phyloP scores from a whole-genome alignment of 2,797 vertebrate species.

The Enteromius unitaeniatus region DNA sequence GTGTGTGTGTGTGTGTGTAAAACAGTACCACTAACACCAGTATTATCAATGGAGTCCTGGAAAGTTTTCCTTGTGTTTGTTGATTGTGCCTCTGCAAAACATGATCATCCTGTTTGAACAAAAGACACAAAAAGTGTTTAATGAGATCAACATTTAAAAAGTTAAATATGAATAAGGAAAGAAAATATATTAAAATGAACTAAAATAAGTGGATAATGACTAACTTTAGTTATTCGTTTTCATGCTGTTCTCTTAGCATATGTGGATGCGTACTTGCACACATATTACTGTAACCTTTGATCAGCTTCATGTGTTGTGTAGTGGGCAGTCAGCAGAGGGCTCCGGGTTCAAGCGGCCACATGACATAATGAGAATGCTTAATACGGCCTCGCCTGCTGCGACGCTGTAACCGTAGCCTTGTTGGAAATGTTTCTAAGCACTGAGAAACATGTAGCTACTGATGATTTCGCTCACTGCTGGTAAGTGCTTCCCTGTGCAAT shows the following conservation, averaged over 20 bases:
- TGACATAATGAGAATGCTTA: constrained; percentile 56
- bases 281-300: too few species aligned
- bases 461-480: constrained; percentile 55
- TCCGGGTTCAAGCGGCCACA: constrained; percentile 28
- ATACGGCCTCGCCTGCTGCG: constrained; percentile 50
- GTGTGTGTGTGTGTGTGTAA: not conserved
- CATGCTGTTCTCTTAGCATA: too few species aligned
- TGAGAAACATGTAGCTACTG: constrained; percentile 52
- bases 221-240: not conserved
- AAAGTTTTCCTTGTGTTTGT: not conserved
- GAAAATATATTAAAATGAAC: not conserved
- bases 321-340: not conserved
- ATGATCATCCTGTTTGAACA: not conserved
- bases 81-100: not conserved
- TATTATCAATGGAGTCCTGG: not conserved
- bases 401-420: constrained; percentile 52
- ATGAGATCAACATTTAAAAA: not conserved
- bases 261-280: not conserved
- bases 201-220: not conserved
- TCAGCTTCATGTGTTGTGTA: not conserved
- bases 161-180: not conserved
- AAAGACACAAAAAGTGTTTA: not conserved
- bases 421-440: constrained; percentile 58
- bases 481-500: constrained; percentile 57
- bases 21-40: not conserved